Percentiles rank a stretch among this genome's conserved stretches.
These are phyloP conservation scores for Phalacrocorax carbo DNA, from an alignment of 2,113 vertebrate species.

Conservation along the genomic window DNA sequence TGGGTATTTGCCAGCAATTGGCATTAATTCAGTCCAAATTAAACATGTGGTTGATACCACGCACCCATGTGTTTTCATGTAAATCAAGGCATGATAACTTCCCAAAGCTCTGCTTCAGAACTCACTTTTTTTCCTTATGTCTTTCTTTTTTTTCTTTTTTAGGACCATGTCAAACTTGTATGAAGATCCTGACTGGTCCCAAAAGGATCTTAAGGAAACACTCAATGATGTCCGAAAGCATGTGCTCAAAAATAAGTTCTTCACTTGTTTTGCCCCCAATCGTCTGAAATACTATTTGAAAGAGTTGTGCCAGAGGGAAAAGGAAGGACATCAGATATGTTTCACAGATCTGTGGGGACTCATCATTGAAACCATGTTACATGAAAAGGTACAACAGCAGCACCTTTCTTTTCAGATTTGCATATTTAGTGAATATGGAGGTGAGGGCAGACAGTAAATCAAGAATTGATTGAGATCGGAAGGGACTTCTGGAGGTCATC, in stretches of 20 bases:
- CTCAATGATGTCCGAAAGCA: conserved; percentile 68
- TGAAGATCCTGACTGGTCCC: conserved; percentile 82
- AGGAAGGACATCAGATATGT: conserved; percentile 76
- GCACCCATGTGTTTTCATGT: not conserved
- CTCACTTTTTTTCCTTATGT: not conserved
- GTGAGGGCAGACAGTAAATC: not conserved
- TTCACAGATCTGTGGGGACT: conserved; percentile 84
- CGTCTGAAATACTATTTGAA: conserved; percentile 74
- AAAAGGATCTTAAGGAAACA: conserved; percentile 67
- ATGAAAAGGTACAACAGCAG: conserved; percentile 73
- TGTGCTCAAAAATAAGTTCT: conserved; percentile 68
- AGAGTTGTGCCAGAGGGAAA: conserved; percentile 67
- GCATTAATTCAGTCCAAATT: not conserved
- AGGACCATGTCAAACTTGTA: conserved; percentile 85
- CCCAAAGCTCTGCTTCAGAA: not conserved
- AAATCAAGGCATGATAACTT: not conserved
- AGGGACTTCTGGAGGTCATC: not conserved
- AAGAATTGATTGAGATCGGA: not conserved
- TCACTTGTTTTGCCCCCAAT: conserved; percentile 67
- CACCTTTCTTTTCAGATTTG: not conserved
- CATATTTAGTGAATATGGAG: not conserved
- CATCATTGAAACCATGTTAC: conserved; percentile 76
- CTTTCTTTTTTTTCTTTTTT: not conserved
- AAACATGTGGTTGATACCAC: not conserved
- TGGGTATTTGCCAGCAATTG: not conserved